Conservation (phyloP, 2,888 invertebrate genomes). For the Polia nebulosa region DNA sequence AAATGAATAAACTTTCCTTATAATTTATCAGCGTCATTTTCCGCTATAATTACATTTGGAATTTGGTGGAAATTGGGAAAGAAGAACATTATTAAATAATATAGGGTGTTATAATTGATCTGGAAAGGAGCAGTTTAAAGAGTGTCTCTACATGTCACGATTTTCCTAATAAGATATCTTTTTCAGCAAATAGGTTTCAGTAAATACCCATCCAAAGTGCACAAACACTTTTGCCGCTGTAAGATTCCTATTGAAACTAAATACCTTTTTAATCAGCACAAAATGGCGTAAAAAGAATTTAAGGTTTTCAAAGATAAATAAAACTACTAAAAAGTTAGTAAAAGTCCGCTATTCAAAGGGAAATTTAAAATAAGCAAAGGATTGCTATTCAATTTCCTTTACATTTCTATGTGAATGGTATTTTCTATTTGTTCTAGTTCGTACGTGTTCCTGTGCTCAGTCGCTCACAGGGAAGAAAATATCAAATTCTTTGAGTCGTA, state of each 20-base stretch:
- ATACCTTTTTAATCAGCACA: too few relatives aligned
- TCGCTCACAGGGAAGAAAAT: slow-evolving; percentile 52
- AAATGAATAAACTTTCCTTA: slow-evolving; percentile 28
- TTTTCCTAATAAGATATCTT: not conserved
- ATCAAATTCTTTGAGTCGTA: slow-evolving; percentile 60
- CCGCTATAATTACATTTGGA: slow-evolving; percentile 16
- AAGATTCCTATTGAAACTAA: too few relatives aligned
- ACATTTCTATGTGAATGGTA: slow-evolving; percentile 53
- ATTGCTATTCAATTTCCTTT: slow-evolving; percentile 59
- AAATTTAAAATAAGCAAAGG: slow-evolving; percentile 51
- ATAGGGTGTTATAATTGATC: not conserved
- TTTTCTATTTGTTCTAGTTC: slow-evolving; percentile 61
- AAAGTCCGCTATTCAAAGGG: slow-evolving; percentile 18
- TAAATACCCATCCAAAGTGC: too few relatives aligned
- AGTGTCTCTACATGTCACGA: too few relatives aligned
- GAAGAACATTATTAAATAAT: slow-evolving; percentile 12
- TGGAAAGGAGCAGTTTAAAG: not conserved
- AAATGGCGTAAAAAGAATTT: too few relatives aligned
- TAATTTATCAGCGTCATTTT: slow-evolving; percentile 24
- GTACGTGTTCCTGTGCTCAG: slow-evolving; percentile 47
- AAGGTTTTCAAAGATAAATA: too few relatives aligned
- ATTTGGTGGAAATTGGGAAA: slow-evolving; percentile 6
- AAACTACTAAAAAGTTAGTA: not conserved
- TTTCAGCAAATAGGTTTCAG: not conserved
- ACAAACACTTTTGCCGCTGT: too few relatives aligned